phyloP scores from a whole-genome alignment of 2,888 invertebrate species.

The Polydrusus tereticollis region DNA sequence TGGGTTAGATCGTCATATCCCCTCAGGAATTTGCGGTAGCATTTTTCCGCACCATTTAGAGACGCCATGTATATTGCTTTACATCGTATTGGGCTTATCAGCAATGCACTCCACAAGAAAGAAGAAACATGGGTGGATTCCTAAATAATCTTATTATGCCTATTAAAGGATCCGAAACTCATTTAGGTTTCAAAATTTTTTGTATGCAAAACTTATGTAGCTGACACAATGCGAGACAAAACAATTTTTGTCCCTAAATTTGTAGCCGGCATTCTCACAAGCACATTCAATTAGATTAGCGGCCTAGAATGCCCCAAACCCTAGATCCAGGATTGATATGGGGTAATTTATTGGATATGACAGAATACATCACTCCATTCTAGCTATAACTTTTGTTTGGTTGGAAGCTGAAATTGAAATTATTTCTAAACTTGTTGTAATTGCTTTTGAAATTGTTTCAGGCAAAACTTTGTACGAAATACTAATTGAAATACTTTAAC shows the following conservation, averaged over 20 bases:
- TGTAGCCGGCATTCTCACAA: background rate
- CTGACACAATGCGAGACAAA: background rate
- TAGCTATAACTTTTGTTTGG: background rate
- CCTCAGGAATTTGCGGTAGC: too few species aligned
- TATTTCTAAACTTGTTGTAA: background rate
- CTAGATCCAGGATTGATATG: background rate
- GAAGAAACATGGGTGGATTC: too few species aligned
- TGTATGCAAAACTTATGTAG: background rate
- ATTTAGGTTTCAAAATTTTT: too few species aligned
- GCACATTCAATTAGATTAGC: background rate
- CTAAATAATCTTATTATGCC: too few species aligned
- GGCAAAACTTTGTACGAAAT: background rate
- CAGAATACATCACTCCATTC: background rate
- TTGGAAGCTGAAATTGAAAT: background rate
- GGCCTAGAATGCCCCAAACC: slow-evolving; percentile 1
- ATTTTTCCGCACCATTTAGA: too few species aligned
- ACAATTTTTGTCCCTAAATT: background rate
- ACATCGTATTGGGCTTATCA: too few species aligned
- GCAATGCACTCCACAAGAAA: too few species aligned
- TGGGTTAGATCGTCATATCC: too few species aligned
- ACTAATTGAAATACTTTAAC: background rate
- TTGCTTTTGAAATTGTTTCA: background rate
- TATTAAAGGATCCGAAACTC: too few species aligned
- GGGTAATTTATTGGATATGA: slow-evolving; percentile 3
- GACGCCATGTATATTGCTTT: too few species aligned